phyloP scores from a whole-genome alignment of 1,140 invertebrate species.

The Ericerus pela region DNA sequence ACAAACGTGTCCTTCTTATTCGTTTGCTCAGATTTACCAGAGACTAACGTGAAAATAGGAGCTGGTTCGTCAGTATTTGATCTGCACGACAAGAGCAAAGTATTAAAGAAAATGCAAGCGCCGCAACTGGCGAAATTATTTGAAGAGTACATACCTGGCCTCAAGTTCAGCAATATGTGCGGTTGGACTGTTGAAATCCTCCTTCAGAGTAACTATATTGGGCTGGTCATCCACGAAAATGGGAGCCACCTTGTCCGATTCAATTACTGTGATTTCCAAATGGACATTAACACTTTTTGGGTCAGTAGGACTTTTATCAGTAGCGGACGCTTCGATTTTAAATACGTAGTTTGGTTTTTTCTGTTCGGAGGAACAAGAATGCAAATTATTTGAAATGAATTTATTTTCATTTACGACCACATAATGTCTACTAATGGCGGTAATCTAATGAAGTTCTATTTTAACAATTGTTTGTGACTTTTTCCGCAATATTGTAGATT shows the following conservation, averaged over 20 bases:
- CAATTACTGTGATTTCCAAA: slow-evolving; percentile 66
- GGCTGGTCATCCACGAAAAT: slow-evolving; percentile 41
- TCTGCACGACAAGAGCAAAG: slow-evolving; percentile 28
- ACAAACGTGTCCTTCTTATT: slow-evolving; percentile 63
- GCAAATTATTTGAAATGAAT: slow-evolving; percentile 12
- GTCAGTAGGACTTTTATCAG: slow-evolving; percentile 48
- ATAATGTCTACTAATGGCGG: background rate
- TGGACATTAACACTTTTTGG: slow-evolving; percentile 48
- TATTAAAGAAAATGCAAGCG: too few relatives aligned
- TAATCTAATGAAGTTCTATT: background rate
- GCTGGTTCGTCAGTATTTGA: slow-evolving; percentile 59
- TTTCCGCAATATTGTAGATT: background rate
- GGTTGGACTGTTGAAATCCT: slow-evolving; percentile 54
- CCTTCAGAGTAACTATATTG: slow-evolving; percentile 46
- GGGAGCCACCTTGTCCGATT: slow-evolving; percentile 75
- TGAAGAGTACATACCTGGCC: slow-evolving; percentile 41
- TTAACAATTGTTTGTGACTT: background rate
- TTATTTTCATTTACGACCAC: background rate
- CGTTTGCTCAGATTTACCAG: slow-evolving; percentile 63
- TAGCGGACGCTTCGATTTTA: slow-evolving; percentile 53
- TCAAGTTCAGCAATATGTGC: slow-evolving; percentile 47
- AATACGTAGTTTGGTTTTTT: slow-evolving; percentile 50
- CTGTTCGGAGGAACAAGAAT: slow-evolving; percentile 33
- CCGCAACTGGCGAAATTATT: background rate
- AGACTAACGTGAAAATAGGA: slow-evolving; percentile 60